These are phyloP conservation scores for Gnathonemus longibarbis DNA, from an alignment of 2,113 vertebrate genomes.

Conservation along the genomic window DNA sequence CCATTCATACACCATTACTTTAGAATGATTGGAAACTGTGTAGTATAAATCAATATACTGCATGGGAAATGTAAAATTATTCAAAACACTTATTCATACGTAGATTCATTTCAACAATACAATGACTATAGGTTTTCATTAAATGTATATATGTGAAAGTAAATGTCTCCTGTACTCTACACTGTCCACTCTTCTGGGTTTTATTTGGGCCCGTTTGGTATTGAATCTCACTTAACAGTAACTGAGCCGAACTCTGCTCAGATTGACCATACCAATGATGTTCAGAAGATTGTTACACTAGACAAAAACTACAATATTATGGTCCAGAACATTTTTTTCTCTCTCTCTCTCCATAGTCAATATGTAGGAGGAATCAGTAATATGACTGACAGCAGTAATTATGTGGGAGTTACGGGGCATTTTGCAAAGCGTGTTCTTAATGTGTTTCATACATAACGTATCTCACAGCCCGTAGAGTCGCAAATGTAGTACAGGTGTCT, in stretches of 20 bases:
- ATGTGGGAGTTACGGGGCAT: background rate
- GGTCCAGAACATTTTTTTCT: background rate
- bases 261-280: background rate
- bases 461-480: background rate
- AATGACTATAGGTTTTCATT: background rate
- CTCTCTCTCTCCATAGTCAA: background rate
- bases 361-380: constrained; percentile 5
- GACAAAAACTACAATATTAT: background rate
- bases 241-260: background rate
- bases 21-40: background rate
- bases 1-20: background rate
- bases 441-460: background rate
- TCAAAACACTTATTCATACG: background rate
- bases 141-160: background rate
- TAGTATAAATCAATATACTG: background rate
- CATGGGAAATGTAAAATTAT: background rate
- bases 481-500: constrained; percentile 8
- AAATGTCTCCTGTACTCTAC: background rate
- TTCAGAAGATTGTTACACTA: background rate
- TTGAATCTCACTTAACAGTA: background rate
- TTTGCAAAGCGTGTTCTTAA: background rate
- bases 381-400: constrained; percentile 8
- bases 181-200: background rate
- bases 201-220: background rate
- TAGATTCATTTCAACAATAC: background rate